Conservation (phyloP, 2,113 vertebrate species). For the Pantherophis guttatus region DNA sequence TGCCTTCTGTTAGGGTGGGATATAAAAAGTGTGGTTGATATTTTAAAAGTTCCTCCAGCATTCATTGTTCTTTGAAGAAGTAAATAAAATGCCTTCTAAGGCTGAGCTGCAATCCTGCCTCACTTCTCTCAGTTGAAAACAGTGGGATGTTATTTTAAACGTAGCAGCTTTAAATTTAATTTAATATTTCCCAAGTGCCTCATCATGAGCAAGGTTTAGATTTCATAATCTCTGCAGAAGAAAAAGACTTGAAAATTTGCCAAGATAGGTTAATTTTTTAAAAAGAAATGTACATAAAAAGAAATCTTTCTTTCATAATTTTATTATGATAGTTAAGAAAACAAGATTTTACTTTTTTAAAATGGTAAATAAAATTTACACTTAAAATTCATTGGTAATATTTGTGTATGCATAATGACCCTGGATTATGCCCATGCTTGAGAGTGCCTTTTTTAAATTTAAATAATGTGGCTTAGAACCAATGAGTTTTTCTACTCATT, state of each 20-base stretch:
- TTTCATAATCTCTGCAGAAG: not conserved
- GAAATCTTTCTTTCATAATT: not conserved
- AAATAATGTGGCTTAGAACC: not conserved
- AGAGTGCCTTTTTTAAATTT: not conserved
- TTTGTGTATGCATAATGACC: not conserved
- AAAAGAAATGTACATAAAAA: fast-evolving
- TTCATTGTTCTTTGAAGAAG: not conserved
- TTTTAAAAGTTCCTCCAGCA: not conserved
- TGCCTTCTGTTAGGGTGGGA: not conserved
- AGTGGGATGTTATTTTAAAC: not conserved
- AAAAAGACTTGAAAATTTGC: not conserved
- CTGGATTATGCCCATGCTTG: not conserved
- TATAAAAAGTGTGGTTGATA: not conserved
- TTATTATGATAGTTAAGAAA: not conserved
- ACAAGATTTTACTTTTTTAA: not conserved
- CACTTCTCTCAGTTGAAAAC: not conserved
- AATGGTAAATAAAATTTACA: not conserved
- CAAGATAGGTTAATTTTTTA: not conserved
- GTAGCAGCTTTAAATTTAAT: not conserved
- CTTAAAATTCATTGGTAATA: not conserved
- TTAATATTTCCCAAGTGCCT: not conserved
- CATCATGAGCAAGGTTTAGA: conserved; percentile 5
- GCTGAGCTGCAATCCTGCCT: not conserved
- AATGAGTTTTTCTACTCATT: not conserved
- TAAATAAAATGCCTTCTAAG: not conserved